These are phyloP conservation scores for Chrysogorgia sp. DNA, from an alignment of 92 coral and sea anemone genomes.

Conservation along the genomic window DNA sequence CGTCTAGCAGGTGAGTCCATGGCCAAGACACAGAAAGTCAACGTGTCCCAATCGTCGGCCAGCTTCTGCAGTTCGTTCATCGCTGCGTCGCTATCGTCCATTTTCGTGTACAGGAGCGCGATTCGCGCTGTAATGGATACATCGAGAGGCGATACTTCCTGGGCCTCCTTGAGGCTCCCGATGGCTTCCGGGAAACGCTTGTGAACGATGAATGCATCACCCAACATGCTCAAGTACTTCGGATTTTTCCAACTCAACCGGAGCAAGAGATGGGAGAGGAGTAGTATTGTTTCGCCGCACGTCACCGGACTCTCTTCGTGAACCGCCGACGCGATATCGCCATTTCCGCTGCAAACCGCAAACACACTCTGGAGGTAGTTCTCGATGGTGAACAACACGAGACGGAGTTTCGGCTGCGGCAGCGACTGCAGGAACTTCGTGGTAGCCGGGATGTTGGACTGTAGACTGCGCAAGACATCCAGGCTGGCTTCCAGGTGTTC, in stretches of 20 bases:
- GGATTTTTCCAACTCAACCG: slow-evolving; percentile 56
- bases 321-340: slow-evolving; percentile 4
- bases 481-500: slow-evolving; percentile 58
- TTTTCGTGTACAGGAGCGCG: slow-evolving; percentile 77
- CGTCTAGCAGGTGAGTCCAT: slow-evolving; percentile 66
- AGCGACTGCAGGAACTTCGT: slow-evolving; percentile 63
- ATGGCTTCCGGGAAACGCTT: slow-evolving; percentile 76
- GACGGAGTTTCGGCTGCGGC: slow-evolving; percentile 55
- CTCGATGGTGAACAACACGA: slow-evolving; percentile 65
- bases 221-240: slow-evolving; percentile 75
- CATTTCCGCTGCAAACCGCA: slow-evolving; percentile 59
- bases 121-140: slow-evolving; percentile 75
- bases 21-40: slow-evolving; percentile 63
- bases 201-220: slow-evolving; percentile 77
- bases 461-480: slow-evolving; percentile 69
- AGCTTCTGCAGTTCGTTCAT: slow-evolving; percentile 66
- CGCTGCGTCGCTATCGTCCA: slow-evolving; percentile 64
- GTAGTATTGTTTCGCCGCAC: slow-evolving; percentile 62
- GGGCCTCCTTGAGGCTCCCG: slow-evolving; percentile 70
- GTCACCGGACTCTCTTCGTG: slow-evolving; percentile 23
- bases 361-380: slow-evolving; percentile 78
- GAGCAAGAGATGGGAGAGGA: slow-evolving; percentile 74
- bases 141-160: slow-evolving; percentile 66
- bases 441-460: slow-evolving; percentile 59
- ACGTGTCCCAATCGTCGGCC: slow-evolving; percentile 69